Evolutionary conservation across 2,113 vertebrate species (phyloP).

Genomic region (Serilophus lunatus): DNA sequence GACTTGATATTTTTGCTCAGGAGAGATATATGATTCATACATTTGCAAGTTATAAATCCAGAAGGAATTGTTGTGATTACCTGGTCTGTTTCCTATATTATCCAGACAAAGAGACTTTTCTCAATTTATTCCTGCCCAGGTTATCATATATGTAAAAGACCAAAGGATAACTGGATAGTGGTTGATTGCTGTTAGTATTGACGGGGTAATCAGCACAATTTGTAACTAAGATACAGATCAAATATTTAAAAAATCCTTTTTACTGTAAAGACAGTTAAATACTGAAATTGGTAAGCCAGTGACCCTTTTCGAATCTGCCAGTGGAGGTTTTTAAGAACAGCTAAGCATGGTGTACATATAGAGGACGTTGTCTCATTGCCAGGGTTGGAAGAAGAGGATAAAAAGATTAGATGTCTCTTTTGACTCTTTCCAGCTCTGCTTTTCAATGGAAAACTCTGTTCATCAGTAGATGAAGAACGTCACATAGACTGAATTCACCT

Average conservation of each 20-base stretch:
- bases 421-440: not conserved
- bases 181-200: not conserved
- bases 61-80: not conserved
- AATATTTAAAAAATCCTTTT: slow-evolving; percentile 18
- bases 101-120: not conserved
- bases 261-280: not conserved
- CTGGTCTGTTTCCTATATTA: not conserved
- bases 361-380: not conserved
- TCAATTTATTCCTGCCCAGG: not conserved
- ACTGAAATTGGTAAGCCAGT: not conserved
- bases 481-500: not conserved
- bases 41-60: not conserved
- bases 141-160: not conserved
- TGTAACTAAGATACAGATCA: slow-evolving; percentile 12
- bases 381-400: not conserved
- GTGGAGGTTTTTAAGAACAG: not conserved
- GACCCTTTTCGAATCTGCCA: not conserved
- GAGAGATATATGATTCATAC: not conserved
- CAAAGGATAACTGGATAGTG: not conserved
- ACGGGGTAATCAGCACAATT: not conserved
- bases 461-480: not conserved
- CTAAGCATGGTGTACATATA: not conserved
- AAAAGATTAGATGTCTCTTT: slow-evolving; percentile 6
- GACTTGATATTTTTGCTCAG: not conserved
- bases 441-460: slow-evolving; percentile 18